Evolutionary conservation across 2,797 vertebrate genomes (phyloP), one percentile per base, ranked within the genome.

Genomic region (Poecilia velifera): DNA sequence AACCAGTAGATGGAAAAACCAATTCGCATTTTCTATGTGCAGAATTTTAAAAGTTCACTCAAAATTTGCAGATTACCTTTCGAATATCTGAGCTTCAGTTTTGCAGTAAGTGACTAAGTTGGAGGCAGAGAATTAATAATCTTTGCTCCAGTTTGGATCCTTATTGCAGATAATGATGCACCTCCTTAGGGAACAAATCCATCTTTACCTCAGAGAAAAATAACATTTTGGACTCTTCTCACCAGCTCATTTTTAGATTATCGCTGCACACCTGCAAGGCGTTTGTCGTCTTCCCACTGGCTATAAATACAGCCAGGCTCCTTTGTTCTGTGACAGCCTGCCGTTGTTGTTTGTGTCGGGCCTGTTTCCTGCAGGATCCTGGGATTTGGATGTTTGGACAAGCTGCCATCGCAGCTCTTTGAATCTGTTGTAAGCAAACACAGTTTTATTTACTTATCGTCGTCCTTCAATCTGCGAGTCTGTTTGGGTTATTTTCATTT

Each of bases 301-400:
- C 64, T 41, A 41, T 41, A 68, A 68, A 68, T 68, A 68, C 34
- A 68, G n/a, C 43, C 46, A 20, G 43, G 6, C 47, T 72, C 16
- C n/a, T 47, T 46, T 72, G 45, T 47, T 20, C 6, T 31, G 13
- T 46, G 45, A 49, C 43, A 20, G 45, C 5, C 3, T 68, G 36
- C 20, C 8, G 10, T 39, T 68, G 64, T 39, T 68, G 34, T 25
- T 39, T 46, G 46, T 25, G 46, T 25, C n/a, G 3, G 45, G 31
- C 45, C 46, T 49, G 71, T 28, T 73, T 72, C 72, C 49, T 39
- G 72, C 34, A 41, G 64, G 64, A 68, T 53, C 4, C 18, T 74
- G 72, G 31, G 46, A 14, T 22, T 51, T 73, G 73, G 51, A 57
- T 41, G 73, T 57, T 74, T 41, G 51, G 73, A 74, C 73, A 13